Base-by-base conservation (phyloP, 2,113 vertebrate genomes). In the Neodontobutis hainanensis region DNA sequence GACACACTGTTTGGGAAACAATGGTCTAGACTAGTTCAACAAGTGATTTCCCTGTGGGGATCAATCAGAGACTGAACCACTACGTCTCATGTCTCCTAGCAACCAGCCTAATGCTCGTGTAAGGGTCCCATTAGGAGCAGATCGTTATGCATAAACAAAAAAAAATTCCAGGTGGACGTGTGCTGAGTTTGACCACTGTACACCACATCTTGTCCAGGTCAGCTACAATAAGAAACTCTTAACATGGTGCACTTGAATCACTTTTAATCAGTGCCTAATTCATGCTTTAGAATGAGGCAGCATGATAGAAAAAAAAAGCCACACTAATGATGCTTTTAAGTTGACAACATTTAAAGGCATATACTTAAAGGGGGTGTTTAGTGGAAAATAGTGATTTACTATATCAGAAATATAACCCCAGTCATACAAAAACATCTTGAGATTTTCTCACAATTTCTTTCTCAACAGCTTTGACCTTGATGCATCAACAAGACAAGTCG, bases 61-160 rank as follows among this genome's bases (percentile, higher is more conserved):
- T 69, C 73, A 60, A 55, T 81, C 70, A 60, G 11, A 4, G 19
- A 34, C 68, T 69, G 15, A 65, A 57, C 27, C 61, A 38, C 50
- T 61, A 35, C 40, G 36, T 70, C 65, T 48, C 63, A 44, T 19
- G 60, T 61, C 14, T 66, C 77, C 27, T 38, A 57, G 58, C 67
- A 73, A 16, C 65, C 0, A 56, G 32, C 38, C 32, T 63, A 1
- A 42, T 40, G 0, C 51, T 16, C 6, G 36, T 38, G 35, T 14
- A 9, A 27, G 35, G 48, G 45, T 47, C 35, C 45, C 42, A 5
- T 48, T 36, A 56, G 19, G 19, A 68, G 16, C 57, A 43, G 42
- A 1, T 16, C 1, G n/a, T 0, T 9, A 14, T 61, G 32, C 19
- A 14, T 34, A 65, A 55, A 68, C 58, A 40, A 49, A 3, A 61